These are phyloP conservation scores for Dolichallabes microphthalmus DNA, from an alignment of 2,113 vertebrate species.

Conservation along the genomic window DNA sequence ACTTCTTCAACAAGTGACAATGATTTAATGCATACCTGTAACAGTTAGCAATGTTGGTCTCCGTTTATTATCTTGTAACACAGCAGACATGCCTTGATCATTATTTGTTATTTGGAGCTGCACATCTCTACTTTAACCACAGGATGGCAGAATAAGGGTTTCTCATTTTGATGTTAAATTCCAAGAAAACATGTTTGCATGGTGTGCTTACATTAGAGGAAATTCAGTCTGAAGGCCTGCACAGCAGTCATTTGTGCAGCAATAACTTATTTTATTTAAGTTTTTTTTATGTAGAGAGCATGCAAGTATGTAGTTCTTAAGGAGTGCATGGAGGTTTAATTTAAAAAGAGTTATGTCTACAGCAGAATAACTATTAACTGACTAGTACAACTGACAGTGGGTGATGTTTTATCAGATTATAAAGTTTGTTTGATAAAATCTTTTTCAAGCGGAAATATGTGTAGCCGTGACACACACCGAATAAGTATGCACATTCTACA, in stretches of 20 bases:
- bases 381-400: slow-evolving; percentile 58
- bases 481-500: not conserved
- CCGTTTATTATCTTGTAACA: not conserved
- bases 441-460: not conserved
- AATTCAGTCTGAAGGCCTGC: not conserved
- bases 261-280: not conserved
- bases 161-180: not conserved
- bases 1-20: not conserved
- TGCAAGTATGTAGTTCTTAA: not conserved
- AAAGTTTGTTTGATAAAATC: not conserved
- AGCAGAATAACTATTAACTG: slow-evolving; percentile 66
- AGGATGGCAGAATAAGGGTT: slow-evolving; percentile 44
- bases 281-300: not conserved
- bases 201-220: not conserved
- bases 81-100: not conserved
- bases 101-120: not conserved
- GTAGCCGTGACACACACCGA: not conserved
- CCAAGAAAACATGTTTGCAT: not conserved
- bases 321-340: not conserved
- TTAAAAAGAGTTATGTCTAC: not conserved
- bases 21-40: not conserved
- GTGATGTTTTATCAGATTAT: not conserved
- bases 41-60: not conserved
- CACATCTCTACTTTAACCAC: slow-evolving; percentile 21
- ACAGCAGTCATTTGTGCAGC: not conserved